Conservation (phyloP, 2,113 vertebrate species). For the Sturnus vulgaris region DNA sequence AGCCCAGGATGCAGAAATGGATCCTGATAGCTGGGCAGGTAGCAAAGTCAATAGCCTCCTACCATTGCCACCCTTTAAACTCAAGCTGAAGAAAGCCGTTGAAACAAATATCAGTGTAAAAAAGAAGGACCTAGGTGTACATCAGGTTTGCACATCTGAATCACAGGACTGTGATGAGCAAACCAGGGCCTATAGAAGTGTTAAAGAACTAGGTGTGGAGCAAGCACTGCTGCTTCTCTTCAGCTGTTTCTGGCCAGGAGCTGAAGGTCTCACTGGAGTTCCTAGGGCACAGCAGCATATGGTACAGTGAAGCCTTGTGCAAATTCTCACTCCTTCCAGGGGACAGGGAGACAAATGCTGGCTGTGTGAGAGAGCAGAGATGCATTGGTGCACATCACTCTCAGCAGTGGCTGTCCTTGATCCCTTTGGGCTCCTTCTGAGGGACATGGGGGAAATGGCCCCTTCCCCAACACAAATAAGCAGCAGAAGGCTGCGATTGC, state of each 20-base stretch:
- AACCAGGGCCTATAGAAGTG: background rate
- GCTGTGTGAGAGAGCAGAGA: background rate
- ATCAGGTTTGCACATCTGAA: background rate
- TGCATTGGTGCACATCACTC: background rate
- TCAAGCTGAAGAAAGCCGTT: background rate
- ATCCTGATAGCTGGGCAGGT: background rate
- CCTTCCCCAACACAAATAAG: background rate
- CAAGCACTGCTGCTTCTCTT: background rate
- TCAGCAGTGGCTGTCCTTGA: background rate
- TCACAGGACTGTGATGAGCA: background rate
- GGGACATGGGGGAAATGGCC: background rate
- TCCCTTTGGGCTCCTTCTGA: background rate
- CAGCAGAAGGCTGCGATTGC: background rate
- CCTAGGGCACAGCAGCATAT: background rate
- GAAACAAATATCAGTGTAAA: background rate
- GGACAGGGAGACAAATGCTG: background rate
- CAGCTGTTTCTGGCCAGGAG: background rate
- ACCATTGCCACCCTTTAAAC: background rate
- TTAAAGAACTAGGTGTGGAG: background rate
- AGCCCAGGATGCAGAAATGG: background rate
- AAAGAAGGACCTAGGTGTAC: background rate
- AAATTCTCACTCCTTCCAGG: background rate
- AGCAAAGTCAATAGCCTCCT: background rate
- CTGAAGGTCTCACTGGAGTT: accelerated
- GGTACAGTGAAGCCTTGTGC: accelerated